These are phyloP conservation scores for Leucoraja ocellata DNA, from an alignment of 2,797 vertebrate species.

Conservation along the genomic window DNA sequence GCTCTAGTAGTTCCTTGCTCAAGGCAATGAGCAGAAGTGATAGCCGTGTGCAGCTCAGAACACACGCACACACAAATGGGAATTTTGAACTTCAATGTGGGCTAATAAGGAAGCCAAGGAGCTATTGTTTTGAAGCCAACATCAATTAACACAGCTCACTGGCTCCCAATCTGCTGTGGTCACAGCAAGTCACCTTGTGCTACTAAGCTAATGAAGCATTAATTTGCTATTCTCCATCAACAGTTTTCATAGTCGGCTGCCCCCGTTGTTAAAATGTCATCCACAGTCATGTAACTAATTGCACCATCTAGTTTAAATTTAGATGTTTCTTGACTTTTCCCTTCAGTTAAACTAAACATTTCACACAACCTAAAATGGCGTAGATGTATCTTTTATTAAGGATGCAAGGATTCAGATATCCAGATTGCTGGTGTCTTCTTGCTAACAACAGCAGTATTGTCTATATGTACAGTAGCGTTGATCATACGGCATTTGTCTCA, in stretches of 20 bases:
- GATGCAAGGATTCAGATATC: neutral
- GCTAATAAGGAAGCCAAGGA: neutral
- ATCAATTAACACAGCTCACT: neutral
- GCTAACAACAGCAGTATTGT: neutral
- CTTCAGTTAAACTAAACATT: neutral
- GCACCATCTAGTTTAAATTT: neutral
- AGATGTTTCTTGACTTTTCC: neutral
- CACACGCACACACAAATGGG: neutral
- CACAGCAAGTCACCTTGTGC: conserved; percentile 3
- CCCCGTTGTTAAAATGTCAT: neutral
- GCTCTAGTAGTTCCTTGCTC: neutral
- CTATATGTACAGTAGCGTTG: neutral
- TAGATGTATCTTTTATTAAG: neutral
- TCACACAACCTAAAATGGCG: neutral
- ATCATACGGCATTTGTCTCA: neutral
- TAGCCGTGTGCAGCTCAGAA: neutral
- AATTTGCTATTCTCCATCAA: neutral
- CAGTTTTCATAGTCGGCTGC: neutral
- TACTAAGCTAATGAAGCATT: neutral
- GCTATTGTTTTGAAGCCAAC: neutral
- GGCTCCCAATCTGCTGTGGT: neutral
- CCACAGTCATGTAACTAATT: neutral
- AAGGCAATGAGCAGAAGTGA: neutral
- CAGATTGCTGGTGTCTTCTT: neutral
- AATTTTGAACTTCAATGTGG: neutral